A percentile compares a stretch with the other conserved stretches of the same genome.
These are phyloP conservation scores for Syncerus caffer DNA, from an alignment of 2,797 vertebrate genomes.

Conservation along the genomic window DNA sequence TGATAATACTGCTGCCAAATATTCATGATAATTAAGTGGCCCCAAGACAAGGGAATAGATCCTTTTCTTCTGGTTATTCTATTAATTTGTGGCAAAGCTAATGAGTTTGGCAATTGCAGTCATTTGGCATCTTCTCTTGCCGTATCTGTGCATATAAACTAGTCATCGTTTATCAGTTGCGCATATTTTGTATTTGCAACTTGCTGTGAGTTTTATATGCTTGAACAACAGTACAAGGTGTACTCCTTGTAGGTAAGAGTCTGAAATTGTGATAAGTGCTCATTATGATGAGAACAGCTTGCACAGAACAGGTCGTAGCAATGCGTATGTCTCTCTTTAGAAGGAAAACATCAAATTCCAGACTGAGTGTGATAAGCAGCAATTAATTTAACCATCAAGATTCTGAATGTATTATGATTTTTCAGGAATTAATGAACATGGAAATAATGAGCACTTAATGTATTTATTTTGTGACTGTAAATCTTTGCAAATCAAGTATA, in stretches of 20 bases:
- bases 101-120: not conserved
- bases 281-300: slow-evolving; percentile 73
- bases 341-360: slow-evolving; percentile 53
- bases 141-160: slow-evolving; percentile 60
- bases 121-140: slow-evolving; percentile 35
- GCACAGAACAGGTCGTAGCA: slow-evolving; percentile 60
- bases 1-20: not conserved
- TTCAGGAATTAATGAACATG: not conserved
- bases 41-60: slow-evolving; percentile 29
- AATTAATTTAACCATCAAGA: not conserved
- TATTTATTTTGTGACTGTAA: slow-evolving; percentile 32
- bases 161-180: slow-evolving; percentile 63
- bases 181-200: slow-evolving; percentile 63
- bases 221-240: slow-evolving; percentile 77
- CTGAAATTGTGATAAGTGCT: slow-evolving; percentile 68
- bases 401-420: slow-evolving; percentile 52
- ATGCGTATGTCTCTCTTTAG: slow-evolving; percentile 35
- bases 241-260: slow-evolving; percentile 76
- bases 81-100: slow-evolving; percentile 18
- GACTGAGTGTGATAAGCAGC: not conserved
- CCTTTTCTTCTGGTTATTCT: not conserved
- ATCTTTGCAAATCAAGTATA: slow-evolving; percentile 38
- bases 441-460: slow-evolving; percentile 19
- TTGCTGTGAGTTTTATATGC: slow-evolving; percentile 58
- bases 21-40: not conserved